Evolutionary conservation across 1,140 invertebrate species (phyloP).

Genomic region (Patella vulgata): DNA sequence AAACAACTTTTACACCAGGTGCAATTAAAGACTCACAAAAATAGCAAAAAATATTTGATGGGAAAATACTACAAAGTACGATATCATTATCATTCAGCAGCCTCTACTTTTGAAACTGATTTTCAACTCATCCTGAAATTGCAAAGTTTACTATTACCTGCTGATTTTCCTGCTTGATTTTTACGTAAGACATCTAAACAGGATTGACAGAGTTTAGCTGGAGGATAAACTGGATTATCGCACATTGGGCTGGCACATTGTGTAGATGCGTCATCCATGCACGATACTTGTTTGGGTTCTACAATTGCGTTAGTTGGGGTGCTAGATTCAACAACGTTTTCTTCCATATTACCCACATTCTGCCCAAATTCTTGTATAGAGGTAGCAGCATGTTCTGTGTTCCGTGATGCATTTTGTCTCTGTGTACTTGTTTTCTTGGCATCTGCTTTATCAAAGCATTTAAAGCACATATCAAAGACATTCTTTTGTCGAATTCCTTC

Average conservation of each 20-base stretch:
- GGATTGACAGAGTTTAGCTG: constrained; percentile 24
- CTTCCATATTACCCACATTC: constrained; percentile 6
- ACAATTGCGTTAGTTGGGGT: neutral
- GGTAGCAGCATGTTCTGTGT: neutral
- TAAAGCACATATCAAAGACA: constrained; percentile 15
- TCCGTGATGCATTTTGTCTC: neutral
- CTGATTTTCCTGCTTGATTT: no score
- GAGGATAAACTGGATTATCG: constrained; percentile 31
- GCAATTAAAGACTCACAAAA: no score
- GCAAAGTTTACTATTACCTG: no score
- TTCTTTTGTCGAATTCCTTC: constrained; percentile 20
- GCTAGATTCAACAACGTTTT: constrained; percentile 17
- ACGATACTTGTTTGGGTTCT: constrained; percentile 16
- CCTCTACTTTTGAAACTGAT: no score
- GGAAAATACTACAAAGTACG: no score
- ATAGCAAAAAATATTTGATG: no score
- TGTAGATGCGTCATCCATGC: constrained; percentile 33
- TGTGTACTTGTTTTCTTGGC: neutral
- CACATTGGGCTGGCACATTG: constrained; percentile 42
- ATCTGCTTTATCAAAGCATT: constrained; percentile 10
- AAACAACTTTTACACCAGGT: no score
- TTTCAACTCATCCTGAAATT: no score
- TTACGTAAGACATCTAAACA: constrained; percentile 21
- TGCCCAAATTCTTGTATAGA: neutral
- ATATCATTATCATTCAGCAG: no score